phyloP scores from a whole-genome alignment of 2,113 vertebrate species.

The Theristicus caerulescens region DNA sequence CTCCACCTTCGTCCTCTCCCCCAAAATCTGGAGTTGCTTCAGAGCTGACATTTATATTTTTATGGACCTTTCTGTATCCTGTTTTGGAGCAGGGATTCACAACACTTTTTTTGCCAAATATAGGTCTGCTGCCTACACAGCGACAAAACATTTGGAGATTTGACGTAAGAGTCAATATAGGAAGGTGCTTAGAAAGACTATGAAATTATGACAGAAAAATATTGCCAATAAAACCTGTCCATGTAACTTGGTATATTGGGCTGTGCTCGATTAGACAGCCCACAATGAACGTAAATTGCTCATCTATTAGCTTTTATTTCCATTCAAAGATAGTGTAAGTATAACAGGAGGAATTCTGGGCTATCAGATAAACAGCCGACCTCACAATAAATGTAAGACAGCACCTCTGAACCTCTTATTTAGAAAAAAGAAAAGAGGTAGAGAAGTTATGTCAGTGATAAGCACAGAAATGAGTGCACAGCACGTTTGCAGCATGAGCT shows the following conservation, averaged over 20 bases:
- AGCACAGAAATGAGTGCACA: background rate
- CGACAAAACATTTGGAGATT: constrained; percentile 8
- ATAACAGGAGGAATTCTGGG: background rate
- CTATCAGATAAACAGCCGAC: background rate
- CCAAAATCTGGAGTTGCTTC: background rate
- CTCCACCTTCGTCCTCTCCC: background rate
- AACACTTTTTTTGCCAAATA: constrained; percentile 22
- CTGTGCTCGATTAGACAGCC: background rate
- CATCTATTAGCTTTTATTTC: background rate
- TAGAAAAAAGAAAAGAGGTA: background rate
- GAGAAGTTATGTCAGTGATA: background rate
- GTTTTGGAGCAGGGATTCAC: constrained; percentile 29
- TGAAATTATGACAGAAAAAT: background rate
- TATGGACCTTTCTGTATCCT: background rate
- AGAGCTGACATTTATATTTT: constrained; percentile 6
- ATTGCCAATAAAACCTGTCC: background rate
- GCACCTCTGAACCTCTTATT: background rate
- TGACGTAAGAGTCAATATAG: background rate
- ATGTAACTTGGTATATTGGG: background rate
- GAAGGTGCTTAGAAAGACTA: background rate
- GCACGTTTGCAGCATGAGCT: background rate
- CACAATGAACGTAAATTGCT: background rate
- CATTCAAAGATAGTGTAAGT: background rate
- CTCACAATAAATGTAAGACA: background rate
- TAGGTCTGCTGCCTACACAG: constrained; percentile 24